Percentiles rank a stretch among this genome's conserved stretches.
Conservation (phyloP, 2,113 vertebrate species). For the Lycocorax pyrrhopterus region DNA sequence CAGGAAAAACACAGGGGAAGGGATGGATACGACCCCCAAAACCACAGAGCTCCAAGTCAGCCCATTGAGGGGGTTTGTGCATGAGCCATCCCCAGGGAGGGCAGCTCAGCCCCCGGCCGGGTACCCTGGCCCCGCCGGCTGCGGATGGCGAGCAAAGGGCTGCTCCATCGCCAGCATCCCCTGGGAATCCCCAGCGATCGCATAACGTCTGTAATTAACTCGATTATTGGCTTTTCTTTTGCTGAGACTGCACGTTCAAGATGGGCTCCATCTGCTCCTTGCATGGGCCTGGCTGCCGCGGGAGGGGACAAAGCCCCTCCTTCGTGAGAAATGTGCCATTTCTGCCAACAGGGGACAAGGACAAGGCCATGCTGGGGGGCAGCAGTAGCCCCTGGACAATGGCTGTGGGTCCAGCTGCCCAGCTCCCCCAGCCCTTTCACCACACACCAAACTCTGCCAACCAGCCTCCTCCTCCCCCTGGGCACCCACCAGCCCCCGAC, state of each 20-base stretch:
- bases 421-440: background rate
- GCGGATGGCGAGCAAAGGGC: background rate
- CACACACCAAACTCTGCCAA: background rate
- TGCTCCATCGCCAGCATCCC: background rate
- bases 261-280: slow-evolving; percentile 55
- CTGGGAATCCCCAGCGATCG: slow-evolving; percentile 6
- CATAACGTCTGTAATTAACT: slow-evolving; percentile 63
- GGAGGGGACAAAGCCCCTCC: background rate
- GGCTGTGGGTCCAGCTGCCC: background rate
- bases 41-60: background rate
- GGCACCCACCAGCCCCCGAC: background rate
- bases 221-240: slow-evolving; percentile 65
- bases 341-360: fast-evolving
- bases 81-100: fast-evolving
- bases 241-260: slow-evolving; percentile 67
- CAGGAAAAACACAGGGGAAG: background rate
- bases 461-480: background rate
- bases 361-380: fast-evolving
- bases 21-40: fast-evolving
- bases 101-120: background rate
- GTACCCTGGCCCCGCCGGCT: background rate
- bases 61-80: fast-evolving
- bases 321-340: background rate
- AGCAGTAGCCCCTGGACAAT: background rate
- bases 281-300: background rate